phyloP scores from a whole-genome alignment of 1,140 invertebrate species.

The Tribolium castaneum region DNA sequence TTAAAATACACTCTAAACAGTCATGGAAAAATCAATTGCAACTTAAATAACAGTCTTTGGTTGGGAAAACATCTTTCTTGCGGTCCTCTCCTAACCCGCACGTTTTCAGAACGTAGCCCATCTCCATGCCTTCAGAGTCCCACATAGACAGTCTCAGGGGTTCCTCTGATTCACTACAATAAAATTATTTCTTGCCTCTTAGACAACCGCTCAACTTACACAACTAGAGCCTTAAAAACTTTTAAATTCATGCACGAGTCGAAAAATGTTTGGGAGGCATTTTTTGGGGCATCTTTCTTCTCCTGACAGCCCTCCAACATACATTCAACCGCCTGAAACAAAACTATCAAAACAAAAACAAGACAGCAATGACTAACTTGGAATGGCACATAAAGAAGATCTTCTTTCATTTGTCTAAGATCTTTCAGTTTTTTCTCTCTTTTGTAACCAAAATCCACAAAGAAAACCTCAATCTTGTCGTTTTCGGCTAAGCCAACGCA shows the following conservation, averaged over 20 bases:
- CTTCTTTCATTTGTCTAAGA: conserved; percentile 42
- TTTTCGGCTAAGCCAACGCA: background rate
- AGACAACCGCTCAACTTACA: background rate
- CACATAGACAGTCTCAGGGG: background rate
- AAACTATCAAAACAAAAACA: conserved; percentile 6
- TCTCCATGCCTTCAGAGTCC: background rate
- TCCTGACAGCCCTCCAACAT: conserved; percentile 45
- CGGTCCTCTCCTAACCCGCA: background rate
- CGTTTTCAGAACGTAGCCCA: background rate
- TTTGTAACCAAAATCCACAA: conserved; percentile 49
- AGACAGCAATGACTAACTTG: conserved; percentile 38
- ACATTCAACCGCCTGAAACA: conserved; percentile 44
- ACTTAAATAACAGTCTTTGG: background rate
- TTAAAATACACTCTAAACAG: background rate
- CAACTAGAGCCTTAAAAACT: background rate
- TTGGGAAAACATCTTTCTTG: background rate
- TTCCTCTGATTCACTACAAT: background rate
- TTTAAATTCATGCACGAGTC: background rate
- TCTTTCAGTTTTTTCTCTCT: conserved; percentile 32
- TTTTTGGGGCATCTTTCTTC: background rate
- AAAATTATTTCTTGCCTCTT: background rate
- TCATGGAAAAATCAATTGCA: background rate
- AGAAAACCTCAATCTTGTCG: conserved; percentile 37
- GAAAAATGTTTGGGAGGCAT: conserved; percentile 39
- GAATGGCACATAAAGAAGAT: conserved; percentile 48